Evolutionary conservation across 2,797 vertebrate genomes (phyloP).

Genomic region (Acrocephalus scirpaceus): DNA sequence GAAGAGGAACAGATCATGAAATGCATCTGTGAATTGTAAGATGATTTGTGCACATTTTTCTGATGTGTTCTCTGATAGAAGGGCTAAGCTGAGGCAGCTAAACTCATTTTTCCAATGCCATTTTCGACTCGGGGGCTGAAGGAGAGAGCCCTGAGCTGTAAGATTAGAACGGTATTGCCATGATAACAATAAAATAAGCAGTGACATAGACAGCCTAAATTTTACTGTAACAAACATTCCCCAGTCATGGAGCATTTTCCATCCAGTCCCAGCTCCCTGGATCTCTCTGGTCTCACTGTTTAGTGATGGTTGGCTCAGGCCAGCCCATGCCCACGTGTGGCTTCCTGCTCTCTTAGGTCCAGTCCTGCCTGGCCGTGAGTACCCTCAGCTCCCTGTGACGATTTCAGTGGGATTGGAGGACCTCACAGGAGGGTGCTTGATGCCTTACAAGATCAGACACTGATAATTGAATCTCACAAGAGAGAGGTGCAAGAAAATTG

Average conservation of each 20-base stretch:
- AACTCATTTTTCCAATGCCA: not conserved
- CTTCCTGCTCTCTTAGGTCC: not conserved
- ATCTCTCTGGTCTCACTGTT: not conserved
- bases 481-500: constrained; percentile 9
- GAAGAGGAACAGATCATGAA: not conserved
- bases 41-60: not conserved
- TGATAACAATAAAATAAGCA: not conserved
- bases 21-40: not conserved
- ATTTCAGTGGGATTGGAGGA: not conserved
- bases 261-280: not conserved
- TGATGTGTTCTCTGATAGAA: not conserved
- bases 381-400: not conserved
- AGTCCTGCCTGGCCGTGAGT: not conserved
- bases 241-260: not conserved
- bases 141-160: not conserved
- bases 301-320: not conserved
- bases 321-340: fast-evolving
- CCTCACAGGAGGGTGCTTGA: constrained; percentile 38
- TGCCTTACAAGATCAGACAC: constrained; percentile 7
- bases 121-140: not conserved
- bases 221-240: not conserved
- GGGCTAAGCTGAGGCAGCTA: not conserved
- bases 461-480: constrained; percentile 23
- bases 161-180: not conserved
- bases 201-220: not conserved